Percentiles rank a stretch among this genome's conserved stretches.
Conservation (phyloP, 2,113 vertebrate genomes). For the Okapia johnstoni region DNA sequence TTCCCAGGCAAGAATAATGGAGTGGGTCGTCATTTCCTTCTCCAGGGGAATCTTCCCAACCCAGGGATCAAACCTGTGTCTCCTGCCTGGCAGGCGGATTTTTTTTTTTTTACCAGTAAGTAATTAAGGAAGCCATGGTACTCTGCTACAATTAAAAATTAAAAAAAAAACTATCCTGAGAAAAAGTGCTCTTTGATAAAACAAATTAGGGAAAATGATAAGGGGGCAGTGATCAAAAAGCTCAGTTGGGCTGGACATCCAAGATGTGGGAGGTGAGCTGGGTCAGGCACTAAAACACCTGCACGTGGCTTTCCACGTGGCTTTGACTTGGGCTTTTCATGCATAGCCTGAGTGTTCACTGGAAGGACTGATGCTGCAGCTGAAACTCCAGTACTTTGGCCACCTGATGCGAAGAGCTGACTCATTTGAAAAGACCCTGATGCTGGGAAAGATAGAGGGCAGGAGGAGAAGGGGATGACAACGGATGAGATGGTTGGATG, state of each 20-base stretch:
- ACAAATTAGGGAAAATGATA: not conserved
- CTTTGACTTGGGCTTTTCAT: not conserved
- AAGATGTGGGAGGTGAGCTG: not conserved
- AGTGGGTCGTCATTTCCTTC: not conserved
- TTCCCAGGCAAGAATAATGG: not conserved
- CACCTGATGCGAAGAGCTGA: not conserved
- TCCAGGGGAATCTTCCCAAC: not conserved
- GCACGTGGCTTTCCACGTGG: accelerated
- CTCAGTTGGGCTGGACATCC: not conserved
- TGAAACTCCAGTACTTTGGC: not conserved
- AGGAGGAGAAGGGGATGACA: not conserved
- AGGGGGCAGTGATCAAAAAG: not conserved
- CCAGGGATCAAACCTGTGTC: not conserved
- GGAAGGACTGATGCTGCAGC: not conserved
- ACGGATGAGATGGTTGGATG: not conserved
- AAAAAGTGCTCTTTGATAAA: not conserved
- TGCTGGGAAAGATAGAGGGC: not conserved
- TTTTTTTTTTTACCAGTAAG: not conserved
- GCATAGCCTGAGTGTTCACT: not conserved
- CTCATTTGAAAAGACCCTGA: not conserved
- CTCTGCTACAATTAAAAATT: not conserved
- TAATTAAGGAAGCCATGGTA: not conserved
- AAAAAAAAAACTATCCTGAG: not conserved
- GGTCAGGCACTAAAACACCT: too few species aligned
- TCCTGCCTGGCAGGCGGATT: not conserved